These are phyloP conservation scores for Hyperopisus bebe DNA, from an alignment of 2,113 vertebrate species.

Conservation along the genomic window DNA sequence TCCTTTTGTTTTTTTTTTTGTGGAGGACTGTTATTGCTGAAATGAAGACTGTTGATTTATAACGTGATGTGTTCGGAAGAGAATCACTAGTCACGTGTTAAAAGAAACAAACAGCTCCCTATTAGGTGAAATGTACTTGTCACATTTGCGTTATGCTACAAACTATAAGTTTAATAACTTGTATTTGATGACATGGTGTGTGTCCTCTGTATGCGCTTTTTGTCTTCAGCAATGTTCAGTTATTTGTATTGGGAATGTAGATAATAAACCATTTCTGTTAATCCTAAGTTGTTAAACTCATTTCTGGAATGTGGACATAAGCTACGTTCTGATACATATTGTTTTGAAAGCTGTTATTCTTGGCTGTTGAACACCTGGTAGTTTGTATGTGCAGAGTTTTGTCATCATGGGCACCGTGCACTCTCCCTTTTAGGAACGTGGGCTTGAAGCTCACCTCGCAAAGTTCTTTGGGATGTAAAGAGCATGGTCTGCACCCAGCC, in stretches of 20 bases:
- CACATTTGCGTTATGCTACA: background rate
- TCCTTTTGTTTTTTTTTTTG: background rate
- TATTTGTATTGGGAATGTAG: slow-evolving; percentile 25
- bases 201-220: background rate
- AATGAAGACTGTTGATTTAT: background rate
- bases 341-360: background rate
- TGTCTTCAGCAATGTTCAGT: slow-evolving; percentile 6
- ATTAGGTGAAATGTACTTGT: background rate
- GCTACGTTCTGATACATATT: background rate
- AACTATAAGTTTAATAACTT: background rate
- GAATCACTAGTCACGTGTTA: background rate
- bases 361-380: background rate
- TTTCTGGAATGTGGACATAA: background rate
- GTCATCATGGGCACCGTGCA: background rate
- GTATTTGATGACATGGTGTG: background rate
- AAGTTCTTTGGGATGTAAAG: background rate
- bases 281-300: slow-evolving; percentile 1
- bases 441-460: background rate
- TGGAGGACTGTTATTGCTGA: background rate
- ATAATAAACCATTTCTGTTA: slow-evolving; percentile 3
- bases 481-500: background rate
- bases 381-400: background rate
- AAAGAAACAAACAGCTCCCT: background rate
- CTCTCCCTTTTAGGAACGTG: background rate
- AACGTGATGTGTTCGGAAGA: background rate